phyloP scores from a whole-genome alignment of 2,888 invertebrate genomes.

The Rhabditoides inermis region DNA sequence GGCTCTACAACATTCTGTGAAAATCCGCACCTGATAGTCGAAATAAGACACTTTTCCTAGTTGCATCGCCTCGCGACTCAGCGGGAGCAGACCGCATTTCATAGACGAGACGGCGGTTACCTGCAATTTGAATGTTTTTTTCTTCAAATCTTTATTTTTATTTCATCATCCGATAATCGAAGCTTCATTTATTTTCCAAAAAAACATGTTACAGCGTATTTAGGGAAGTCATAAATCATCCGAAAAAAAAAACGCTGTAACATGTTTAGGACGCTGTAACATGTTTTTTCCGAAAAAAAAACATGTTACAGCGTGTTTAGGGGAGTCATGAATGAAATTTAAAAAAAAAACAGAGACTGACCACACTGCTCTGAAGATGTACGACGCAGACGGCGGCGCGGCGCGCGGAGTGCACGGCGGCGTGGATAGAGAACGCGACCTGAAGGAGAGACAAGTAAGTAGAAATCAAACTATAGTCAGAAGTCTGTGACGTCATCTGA shows the following conservation, averaged over 20 bases:
- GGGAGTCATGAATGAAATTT: neutral
- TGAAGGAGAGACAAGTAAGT: slow-evolving; percentile 53
- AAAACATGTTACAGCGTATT: too few species aligned
- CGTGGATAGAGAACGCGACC: slow-evolving; percentile 79
- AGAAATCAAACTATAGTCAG: neutral
- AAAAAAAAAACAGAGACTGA: slow-evolving; percentile 63
- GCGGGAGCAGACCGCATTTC: slow-evolving; percentile 78
- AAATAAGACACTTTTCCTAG: slow-evolving; percentile 80
- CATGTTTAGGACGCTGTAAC: too few species aligned
- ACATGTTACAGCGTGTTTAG: too few species aligned
- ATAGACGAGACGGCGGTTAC: slow-evolving; percentile 26
- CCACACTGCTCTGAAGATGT: slow-evolving; percentile 82
- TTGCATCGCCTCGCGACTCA: slow-evolving; percentile 86
- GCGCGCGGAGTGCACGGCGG: slow-evolving; percentile 89
- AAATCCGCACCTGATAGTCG: slow-evolving; percentile 67
- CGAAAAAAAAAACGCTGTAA: too few species aligned
- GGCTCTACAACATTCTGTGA: too few species aligned
- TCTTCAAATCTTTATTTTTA: too few species aligned
- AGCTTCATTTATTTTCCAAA: too few species aligned
- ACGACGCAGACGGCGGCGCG: slow-evolving; percentile 93
- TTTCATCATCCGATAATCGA: too few species aligned
- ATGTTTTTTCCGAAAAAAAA: too few species aligned
- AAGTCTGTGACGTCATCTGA: too few species aligned
- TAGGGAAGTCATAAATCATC: too few species aligned
- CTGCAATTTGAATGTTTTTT: too few species aligned